Evolutionary conservation across 2,113 vertebrate genomes (phyloP).

Genomic region (Oncorhynchus kisutch): DNA sequence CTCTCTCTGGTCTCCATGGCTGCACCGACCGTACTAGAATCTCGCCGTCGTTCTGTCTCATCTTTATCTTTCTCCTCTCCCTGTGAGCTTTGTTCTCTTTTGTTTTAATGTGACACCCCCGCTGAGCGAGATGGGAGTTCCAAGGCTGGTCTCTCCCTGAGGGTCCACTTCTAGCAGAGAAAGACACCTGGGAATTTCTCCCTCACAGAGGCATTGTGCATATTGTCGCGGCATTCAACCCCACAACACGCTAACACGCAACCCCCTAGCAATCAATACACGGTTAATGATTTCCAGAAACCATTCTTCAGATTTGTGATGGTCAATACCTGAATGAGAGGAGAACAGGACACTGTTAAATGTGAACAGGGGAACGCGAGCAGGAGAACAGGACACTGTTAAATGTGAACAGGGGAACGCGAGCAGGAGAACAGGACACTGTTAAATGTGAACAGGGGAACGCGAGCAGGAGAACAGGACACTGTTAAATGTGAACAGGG

Average conservation of each 20-base stretch:
- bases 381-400: too few relatives aligned
- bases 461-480: too few relatives aligned
- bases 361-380: too few relatives aligned
- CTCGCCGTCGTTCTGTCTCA: background rate
- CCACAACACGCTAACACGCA: background rate
- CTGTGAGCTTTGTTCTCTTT: constrained; percentile 39
- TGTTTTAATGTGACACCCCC: constrained; percentile 45
- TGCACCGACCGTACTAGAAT: background rate
- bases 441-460: too few relatives aligned
- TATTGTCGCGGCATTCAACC: background rate
- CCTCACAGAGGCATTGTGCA: background rate
- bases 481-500: too few relatives aligned
- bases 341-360: too few relatives aligned
- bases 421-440: too few relatives aligned
- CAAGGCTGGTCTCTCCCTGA: constrained; percentile 29
- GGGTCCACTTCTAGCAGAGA: background rate
- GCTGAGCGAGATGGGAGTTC: constrained; percentile 35
- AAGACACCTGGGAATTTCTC: constrained; percentile 30
- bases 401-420: too few relatives aligned
- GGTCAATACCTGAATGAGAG: too few relatives aligned
- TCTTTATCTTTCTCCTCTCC: constrained; percentile 13
- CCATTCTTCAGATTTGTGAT: too few relatives aligned
- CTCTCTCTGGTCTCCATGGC: background rate
- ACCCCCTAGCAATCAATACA: too few relatives aligned
- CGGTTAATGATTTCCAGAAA: too few relatives aligned